These are phyloP conservation scores for Syrista parreyssii DNA, from an alignment of 2,888 invertebrate species.

Conservation along the genomic window DNA sequence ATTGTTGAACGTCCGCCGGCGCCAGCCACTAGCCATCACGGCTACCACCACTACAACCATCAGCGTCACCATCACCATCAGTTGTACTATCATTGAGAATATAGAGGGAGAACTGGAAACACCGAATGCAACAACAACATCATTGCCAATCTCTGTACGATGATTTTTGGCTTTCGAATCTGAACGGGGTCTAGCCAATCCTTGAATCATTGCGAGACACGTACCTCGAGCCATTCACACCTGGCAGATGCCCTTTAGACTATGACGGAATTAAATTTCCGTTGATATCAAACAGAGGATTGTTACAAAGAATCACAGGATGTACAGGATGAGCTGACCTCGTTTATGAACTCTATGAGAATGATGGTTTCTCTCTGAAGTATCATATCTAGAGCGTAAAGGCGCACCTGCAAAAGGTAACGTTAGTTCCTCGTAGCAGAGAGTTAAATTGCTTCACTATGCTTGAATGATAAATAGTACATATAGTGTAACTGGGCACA, in stretches of 20 bases:
- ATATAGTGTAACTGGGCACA: background rate
- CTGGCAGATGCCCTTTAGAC: background rate
- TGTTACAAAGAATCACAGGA: background rate
- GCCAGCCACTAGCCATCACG: constrained; percentile 58
- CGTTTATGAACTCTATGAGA: background rate
- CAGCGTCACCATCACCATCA: constrained; percentile 28
- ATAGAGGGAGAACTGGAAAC: constrained; percentile 28
- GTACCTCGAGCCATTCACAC: background rate
- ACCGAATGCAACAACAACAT: constrained; percentile 30
- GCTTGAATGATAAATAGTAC: background rate
- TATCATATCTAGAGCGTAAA: background rate
- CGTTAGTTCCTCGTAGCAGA: background rate
- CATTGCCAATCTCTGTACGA: constrained; percentile 46
- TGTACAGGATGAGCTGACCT: background rate
- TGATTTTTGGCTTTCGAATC: constrained; percentile 42
- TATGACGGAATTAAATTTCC: background rate
- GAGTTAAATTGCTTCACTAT: background rate
- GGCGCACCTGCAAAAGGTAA: background rate
- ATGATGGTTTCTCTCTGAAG: background rate
- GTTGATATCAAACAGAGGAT: background rate
- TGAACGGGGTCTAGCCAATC: background rate
- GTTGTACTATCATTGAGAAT: background rate
- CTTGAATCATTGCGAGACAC: background rate
- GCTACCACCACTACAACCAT: constrained; percentile 30
- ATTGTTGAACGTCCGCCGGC: constrained; percentile 62